phyloP scores from a whole-genome alignment of 1,140 invertebrate species.

The Paracyclopina nana region DNA sequence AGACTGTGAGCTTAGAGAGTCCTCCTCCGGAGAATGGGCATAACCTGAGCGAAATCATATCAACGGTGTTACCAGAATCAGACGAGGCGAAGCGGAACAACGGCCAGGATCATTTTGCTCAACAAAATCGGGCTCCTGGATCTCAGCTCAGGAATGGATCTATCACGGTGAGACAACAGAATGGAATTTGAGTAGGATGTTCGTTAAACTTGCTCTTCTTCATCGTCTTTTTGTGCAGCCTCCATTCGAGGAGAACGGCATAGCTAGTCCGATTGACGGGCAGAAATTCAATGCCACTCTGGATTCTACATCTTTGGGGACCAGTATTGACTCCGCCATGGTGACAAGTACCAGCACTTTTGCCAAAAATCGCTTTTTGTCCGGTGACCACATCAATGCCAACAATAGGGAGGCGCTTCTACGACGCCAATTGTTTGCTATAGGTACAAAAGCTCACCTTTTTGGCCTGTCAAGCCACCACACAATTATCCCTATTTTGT shows the following conservation, averaged over 20 bases:
- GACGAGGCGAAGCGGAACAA: no score
- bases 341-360: not conserved
- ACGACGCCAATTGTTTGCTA: not conserved
- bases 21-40: constrained; percentile 2
- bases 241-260: constrained; percentile 4
- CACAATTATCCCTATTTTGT: not conserved
- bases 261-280: constrained; percentile 8
- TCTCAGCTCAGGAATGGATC: constrained; percentile 4
- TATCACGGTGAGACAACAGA: constrained; percentile 1
- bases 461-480: not conserved
- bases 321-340: constrained; percentile 5
- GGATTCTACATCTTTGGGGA: not conserved
- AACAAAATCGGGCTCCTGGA: no score
- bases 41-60: not conserved
- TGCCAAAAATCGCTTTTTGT: constrained; percentile 3
- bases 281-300: not conserved
- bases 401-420: not conserved
- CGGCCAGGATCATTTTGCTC: no score
- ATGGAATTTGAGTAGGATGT: no score
- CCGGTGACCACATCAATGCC: not conserved
- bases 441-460: not conserved
- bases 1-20: constrained; percentile 8
- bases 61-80: not conserved
- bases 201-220: no score
- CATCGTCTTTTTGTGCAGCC: not conserved